Evolutionary conservation across 2,797 vertebrate species (phyloP).

Genomic region (Enteromius mattozi): DNA sequence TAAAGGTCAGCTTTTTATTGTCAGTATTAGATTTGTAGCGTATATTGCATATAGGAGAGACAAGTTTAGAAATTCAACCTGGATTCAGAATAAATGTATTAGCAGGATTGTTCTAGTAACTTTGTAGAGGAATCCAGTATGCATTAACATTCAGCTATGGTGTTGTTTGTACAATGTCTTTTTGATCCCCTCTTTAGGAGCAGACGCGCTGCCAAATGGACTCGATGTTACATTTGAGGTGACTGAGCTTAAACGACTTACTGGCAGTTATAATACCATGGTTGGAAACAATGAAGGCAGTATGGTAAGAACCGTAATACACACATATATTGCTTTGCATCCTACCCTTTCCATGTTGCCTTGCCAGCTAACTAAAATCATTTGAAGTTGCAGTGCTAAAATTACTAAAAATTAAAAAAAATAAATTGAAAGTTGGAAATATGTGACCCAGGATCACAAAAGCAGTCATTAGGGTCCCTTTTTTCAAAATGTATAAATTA

Average conservation of each 20-base stretch:
- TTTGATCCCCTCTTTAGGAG: slow-evolving; percentile 73
- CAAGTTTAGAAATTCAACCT: neutral
- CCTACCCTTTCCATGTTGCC: neutral
- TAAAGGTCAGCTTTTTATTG: slow-evolving; percentile 14
- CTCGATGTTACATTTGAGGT: slow-evolving; percentile 95
- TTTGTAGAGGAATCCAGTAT: neutral
- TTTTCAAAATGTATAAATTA: no score
- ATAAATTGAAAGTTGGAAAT: neutral
- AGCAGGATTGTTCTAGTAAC: neutral
- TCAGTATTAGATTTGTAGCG: neutral
- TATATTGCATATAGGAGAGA: neutral
- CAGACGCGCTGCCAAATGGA: slow-evolving; percentile 90
- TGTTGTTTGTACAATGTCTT: neutral
- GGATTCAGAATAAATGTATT: neutral
- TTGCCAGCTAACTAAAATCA: neutral
- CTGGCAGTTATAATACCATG: slow-evolving; percentile 98
- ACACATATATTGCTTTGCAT: neutral
- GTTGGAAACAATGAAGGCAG: slow-evolving; percentile 99
- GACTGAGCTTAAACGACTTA: slow-evolving; percentile 88
- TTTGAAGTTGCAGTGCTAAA: neutral
- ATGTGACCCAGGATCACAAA: no score
- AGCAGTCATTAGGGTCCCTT: no score
- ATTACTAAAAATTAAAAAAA: neutral
- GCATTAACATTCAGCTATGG: neutral
- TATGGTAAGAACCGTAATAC: slow-evolving; percentile 82